Percentiles rank a stretch among this genome's conserved stretches.
Conservation (phyloP, 2,113 vertebrate species). For the Brachypteracias leptosomus region DNA sequence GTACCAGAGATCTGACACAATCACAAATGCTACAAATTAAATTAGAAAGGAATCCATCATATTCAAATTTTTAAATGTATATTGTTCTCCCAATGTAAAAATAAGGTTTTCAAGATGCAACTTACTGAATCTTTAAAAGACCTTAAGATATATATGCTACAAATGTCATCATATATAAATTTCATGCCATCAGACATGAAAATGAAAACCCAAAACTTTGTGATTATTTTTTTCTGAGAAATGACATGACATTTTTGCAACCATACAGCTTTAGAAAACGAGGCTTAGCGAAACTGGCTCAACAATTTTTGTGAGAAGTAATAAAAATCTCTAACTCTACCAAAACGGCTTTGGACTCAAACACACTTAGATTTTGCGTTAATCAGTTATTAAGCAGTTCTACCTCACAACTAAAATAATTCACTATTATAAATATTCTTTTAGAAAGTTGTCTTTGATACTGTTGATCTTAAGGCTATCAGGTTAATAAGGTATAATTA, state of each 20-base stretch:
- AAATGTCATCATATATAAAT: neutral
- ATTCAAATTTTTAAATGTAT: neutral
- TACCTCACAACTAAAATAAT: neutral
- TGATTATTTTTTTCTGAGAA: neutral
- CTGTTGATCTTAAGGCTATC: neutral
- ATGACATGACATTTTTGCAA: neutral
- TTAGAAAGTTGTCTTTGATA: neutral
- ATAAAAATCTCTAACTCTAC: neutral
- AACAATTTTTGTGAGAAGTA: neutral
- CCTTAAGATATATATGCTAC: neutral
- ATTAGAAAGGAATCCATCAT: neutral
- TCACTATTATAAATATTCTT: neutral
- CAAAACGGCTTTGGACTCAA: neutral
- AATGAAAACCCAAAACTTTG: neutral
- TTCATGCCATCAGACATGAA: neutral
- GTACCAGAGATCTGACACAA: neutral
- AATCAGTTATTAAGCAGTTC: neutral
- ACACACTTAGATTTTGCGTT: neutral
- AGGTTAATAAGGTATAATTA: slow-evolving; percentile 25
- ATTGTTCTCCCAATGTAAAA: neutral
- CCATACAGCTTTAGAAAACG: neutral
- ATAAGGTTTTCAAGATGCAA: neutral
- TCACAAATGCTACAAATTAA: neutral
- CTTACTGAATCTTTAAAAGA: neutral
- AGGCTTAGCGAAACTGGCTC: neutral